phyloP scores from a whole-genome alignment of 2,888 invertebrate species.

The Neoascia interrupta region DNA sequence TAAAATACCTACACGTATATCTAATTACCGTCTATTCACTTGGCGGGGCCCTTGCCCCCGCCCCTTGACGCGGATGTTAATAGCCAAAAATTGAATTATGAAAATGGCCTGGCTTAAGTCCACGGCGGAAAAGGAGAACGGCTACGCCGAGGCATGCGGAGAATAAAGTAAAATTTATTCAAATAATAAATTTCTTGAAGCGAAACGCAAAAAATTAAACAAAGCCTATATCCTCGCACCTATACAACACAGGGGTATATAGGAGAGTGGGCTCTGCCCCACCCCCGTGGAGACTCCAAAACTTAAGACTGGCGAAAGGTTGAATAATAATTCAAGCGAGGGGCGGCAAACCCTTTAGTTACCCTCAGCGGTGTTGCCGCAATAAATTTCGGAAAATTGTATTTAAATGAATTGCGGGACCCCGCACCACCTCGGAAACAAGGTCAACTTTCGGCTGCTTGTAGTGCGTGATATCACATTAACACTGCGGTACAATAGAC shows the following conservation, averaged over 20 bases:
- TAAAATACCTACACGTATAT: slow-evolving; percentile 17
- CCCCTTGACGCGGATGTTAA: slow-evolving; percentile 31
- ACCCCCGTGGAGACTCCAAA: neutral
- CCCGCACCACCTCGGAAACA: neutral
- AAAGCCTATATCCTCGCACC: slow-evolving; percentile 27
- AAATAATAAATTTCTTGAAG: slow-evolving; percentile 49
- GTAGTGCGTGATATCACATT: slow-evolving; percentile 26
- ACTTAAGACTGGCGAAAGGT: slow-evolving; percentile 18
- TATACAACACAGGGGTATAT: neutral
- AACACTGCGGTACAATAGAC: neutral
- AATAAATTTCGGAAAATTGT: slow-evolving; percentile 63
- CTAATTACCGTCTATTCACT: slow-evolving; percentile 39
- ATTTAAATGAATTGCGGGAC: slow-evolving; percentile 54
- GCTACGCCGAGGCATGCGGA: slow-evolving; percentile 2
- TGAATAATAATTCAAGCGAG: slow-evolving; percentile 51
- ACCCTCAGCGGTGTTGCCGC: slow-evolving; percentile 31
- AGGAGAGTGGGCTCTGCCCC: neutral
- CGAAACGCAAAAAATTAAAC: slow-evolving; percentile 20
- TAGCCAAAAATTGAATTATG: slow-evolving; percentile 62
- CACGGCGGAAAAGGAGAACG: slow-evolving; percentile 24
- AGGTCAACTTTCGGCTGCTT: slow-evolving; percentile 33
- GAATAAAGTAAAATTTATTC: slow-evolving; percentile 55
- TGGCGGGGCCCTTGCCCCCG: neutral
- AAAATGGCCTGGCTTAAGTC: slow-evolving; percentile 45
- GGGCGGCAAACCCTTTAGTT: slow-evolving; percentile 45